Base-by-base conservation (phyloP, 2,888 invertebrate species). In the Chloroclystis v-ata region DNA sequence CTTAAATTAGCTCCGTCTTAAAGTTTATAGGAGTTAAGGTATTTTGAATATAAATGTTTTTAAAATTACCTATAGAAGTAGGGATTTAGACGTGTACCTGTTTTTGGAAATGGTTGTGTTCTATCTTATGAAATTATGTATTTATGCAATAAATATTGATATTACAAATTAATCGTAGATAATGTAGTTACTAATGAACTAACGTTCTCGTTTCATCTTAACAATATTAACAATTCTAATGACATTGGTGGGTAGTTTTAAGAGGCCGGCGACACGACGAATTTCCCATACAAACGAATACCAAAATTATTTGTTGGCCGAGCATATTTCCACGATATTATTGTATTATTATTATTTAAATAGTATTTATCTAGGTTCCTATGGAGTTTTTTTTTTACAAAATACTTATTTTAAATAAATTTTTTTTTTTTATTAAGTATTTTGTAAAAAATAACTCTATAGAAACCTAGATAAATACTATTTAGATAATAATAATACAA, bases 171-270 rank as follows among this genome's bases (percentile, higher is more conserved):
- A 54, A 59, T 47, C 32, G 46, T 52, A 48, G 54, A 52, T 20
- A 49, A 41, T 29, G 56, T 59, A 56, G 58, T 47, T 49, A 54
- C 54, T 59, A 58, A 58, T 58, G 52, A 53, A 66, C 67, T 76
- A 76, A 73, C 65, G 57, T 63, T 67, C 61, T 60, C 60, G 65
- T 71, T 73, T 69, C 69, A 69, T 70, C 67, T 75, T 69, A 67
- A 72, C 60, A 60, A n/a, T 51, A 66, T 61, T 65, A 68, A 66
- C 58, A 28, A 48, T 59, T 56, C 51, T 61, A 60, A 57, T 50
- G 54, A n/a, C n/a, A n/a, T 32, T 57, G 60, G 55, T 61, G 62
- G 67, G 61, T 63, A 61, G n/a, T n/a, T n/a, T n/a, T n/a, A n/a
- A n/a, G n/a, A n/a, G n/a, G n/a, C n/a, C n/a, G n/a, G n/a, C n/a